Evolutionary conservation across 2,888 invertebrate genomes (phyloP).

Genomic region (Mesorhabditis sp.): DNA sequence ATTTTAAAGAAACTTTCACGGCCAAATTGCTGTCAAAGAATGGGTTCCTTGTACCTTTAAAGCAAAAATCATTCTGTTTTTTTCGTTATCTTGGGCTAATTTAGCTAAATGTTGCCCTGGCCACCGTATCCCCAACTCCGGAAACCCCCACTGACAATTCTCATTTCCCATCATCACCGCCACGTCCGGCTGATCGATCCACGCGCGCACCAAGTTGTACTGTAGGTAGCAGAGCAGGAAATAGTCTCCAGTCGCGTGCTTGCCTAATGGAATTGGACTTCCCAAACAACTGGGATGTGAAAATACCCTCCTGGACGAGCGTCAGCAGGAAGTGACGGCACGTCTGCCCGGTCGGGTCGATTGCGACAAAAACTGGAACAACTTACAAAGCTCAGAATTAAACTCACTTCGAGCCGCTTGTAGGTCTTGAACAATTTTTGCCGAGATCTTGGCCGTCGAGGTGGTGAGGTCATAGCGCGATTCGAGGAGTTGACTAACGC

Average conservation of each 20-base stretch:
- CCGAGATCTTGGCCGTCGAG: background rate
- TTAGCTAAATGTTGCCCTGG: too few species aligned
- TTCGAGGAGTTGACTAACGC: background rate
- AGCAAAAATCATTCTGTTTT: background rate
- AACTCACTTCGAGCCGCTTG: background rate
- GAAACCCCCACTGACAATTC: background rate
- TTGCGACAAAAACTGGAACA: slow-evolving; percentile 2
- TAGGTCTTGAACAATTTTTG: background rate
- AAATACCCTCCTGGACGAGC: background rate
- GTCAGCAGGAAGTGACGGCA: background rate
- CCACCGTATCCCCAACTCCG: too few species aligned
- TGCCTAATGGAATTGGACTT: background rate
- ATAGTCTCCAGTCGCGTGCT: slow-evolving; percentile 22
- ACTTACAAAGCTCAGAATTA: background rate
- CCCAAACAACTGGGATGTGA: background rate
- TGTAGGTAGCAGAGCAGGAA: slow-evolving; percentile 25
- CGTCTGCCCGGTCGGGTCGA: background rate
- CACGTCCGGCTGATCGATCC: slow-evolving; percentile 16
- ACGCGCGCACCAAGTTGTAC: slow-evolving; percentile 22
- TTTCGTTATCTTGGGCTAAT: too few species aligned
- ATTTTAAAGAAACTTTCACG: too few species aligned
- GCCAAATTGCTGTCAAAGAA: background rate
- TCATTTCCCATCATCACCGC: background rate
- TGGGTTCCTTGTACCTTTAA: background rate
- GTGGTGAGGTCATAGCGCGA: background rate